Evolutionary conservation across 2,888 invertebrate species (phyloP), one percentile per base, ranked within the genome.

Genomic region (Phanerotoma sp.): DNA sequence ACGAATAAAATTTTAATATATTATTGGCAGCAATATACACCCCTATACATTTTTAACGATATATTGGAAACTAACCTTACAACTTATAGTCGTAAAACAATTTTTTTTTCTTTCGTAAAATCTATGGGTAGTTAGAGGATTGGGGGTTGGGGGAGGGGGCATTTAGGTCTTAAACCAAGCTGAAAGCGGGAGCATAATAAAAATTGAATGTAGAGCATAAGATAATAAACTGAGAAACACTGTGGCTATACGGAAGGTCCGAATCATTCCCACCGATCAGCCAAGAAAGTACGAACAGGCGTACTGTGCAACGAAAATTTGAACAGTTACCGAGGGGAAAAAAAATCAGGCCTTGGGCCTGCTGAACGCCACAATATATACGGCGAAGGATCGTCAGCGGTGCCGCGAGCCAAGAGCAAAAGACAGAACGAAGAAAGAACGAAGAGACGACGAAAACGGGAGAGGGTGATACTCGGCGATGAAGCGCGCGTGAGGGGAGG

Each of bases 271-370:
- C 70, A 66, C 64, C 63, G 58, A 54, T 57, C 51, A 62, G n/a
- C n/a, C 1, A 9, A 25, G 25, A 25, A 5, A 7, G 25, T 25
- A 25, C 3, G 25, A n/a, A 56, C 56, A 56, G 57, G 47, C 47
- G 53, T 40, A 52, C 56, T 44, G 54, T 56, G 64, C 66, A 68
- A 69, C 71, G n/a, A 69, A 74, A 74, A 74, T 74, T 73, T 69
- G 72, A 74, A 73, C 73, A 73, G 73, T 72, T 72, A 74, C 69
- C 67, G 37, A 51, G 37, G 20, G 46, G 44, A 35, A 38, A 35
- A 51, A 54, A 35, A 35, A 44, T 22, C 35, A 21, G 22, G 11
- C 47, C 25, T 37, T 35, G 47, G 22, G 33, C 40, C 30, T 28
- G 47, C 35, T 45, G 54, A 54, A 46, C 48, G 52, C 47, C 42